A percentile compares a stretch with the other conserved stretches of the same genome.
phyloP scores from a whole-genome alignment of 2,113 vertebrate genomes.

The Cyprinus carpio region DNA sequence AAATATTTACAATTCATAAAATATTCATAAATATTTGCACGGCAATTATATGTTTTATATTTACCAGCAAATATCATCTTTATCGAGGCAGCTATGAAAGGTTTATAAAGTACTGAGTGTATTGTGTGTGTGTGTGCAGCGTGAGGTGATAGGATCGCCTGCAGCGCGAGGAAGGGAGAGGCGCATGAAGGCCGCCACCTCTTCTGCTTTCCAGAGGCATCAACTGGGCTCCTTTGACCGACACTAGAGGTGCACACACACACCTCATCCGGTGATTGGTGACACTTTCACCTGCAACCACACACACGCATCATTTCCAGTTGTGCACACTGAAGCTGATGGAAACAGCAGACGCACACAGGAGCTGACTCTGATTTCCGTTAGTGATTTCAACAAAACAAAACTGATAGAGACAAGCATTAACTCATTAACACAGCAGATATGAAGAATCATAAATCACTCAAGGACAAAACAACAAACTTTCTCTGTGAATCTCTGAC shows the following conservation, averaged over 20 bases:
- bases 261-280: not conserved
- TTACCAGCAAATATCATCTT: too few species aligned
- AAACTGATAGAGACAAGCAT: too few species aligned
- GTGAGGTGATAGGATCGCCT: slow-evolving; percentile 83
- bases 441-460: too few species aligned
- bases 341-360: not conserved
- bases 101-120: too few species aligned
- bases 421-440: too few species aligned
- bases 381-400: too few species aligned
- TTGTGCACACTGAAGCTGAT: not conserved
- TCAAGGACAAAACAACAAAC: too few species aligned
- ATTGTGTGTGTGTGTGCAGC: not conserved
- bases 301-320: not conserved
- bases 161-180: slow-evolving; percentile 91
- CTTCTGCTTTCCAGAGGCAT: slow-evolving; percentile 96
- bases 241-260: slow-evolving; percentile 81
- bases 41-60: slow-evolving; percentile 49
- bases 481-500: too few species aligned
- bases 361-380: not conserved
- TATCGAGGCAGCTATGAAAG: too few species aligned
- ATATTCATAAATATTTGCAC: too few species aligned
- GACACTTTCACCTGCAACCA: not conserved
- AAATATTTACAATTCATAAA: too few species aligned
- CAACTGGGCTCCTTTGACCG: slow-evolving; percentile 82
- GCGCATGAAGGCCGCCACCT: slow-evolving; percentile 87